Base-by-base conservation (phyloP, 2,797 vertebrate species). In the Pterois miles region DNA sequence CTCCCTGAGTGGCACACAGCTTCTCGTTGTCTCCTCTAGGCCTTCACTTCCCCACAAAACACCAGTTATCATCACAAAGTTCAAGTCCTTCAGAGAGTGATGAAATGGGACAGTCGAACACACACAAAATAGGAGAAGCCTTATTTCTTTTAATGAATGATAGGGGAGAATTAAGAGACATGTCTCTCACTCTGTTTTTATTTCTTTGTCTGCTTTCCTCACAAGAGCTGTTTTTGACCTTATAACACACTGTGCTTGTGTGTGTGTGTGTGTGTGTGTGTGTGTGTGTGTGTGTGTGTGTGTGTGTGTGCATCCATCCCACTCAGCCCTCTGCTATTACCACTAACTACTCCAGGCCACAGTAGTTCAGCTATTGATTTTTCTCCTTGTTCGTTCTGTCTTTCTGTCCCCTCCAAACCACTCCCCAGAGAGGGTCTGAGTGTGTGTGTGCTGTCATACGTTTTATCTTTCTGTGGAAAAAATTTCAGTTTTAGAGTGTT, bases 361-460 rank as follows among this genome's bases (percentile, higher is more conserved):
- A 84, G 73, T 78, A 78, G 81, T 87, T 86, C 84, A 87, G 63
- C n/a, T 83, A 91, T 90, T 85, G 90, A 91, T 91, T 89, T 86
- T 83, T 38, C 74, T 67, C 38, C 67, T 71, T 67, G 66, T 82
- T 85, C 76, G n/a, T 71, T 87, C 67, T 62, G 65, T 85, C 79
- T 80, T 53, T 81, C 75, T 72, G 71, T 80, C 71, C 69, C 48
- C 46, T 76, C 58, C 60, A 56, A 76, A 78, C 63, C 56, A 63
- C 76, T 81, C 75, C 40, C 71, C 29, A 10, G 58, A 78, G 70
- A 63, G 3, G 3, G 46, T 58, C 27, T 22, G 69, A 12, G 46
- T n/a, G 50, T 33, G 22, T 33, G 36, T 25, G 43, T 40, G 14
- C 36, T 56, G 53, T 73, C 34, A 29, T 9, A 8, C 5, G 34